Evolutionary conservation across 2,888 invertebrate genomes (phyloP).

Genomic region (Pterostichus niger): DNA sequence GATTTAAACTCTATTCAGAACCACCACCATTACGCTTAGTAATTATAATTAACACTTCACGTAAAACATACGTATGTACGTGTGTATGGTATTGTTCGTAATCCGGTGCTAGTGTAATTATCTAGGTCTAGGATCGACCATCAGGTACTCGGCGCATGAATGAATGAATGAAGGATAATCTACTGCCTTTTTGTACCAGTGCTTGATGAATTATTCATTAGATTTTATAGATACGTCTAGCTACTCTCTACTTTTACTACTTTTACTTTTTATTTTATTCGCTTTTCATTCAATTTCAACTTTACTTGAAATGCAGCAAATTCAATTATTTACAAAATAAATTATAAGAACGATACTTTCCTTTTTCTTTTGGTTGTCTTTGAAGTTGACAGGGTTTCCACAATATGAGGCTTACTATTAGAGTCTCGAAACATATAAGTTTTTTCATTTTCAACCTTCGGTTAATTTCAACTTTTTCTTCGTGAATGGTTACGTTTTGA

Average conservation of each 20-base stretch:
- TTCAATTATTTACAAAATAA: slow-evolving; percentile 44
- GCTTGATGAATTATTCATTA: slow-evolving; percentile 41
- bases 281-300: slow-evolving; percentile 23
- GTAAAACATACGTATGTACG: slow-evolving; percentile 51
- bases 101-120: slow-evolving; percentile 36
- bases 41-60: slow-evolving; percentile 58
- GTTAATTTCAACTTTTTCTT: no score
- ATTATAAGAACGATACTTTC: slow-evolving; percentile 22
- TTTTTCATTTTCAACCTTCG: no score
- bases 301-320: slow-evolving; percentile 39
- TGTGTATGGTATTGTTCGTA: neutral
- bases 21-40: slow-evolving; percentile 53
- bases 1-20: slow-evolving; percentile 56
- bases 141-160: slow-evolving; percentile 24
- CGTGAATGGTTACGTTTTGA: no score
- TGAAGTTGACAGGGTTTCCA: neutral
- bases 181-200: slow-evolving; percentile 13
- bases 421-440: no score
- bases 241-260: slow-evolving; percentile 32
- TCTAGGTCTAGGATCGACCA: slow-evolving; percentile 1
- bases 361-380: neutral
- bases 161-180: slow-evolving; percentile 36
- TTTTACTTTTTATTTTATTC: slow-evolving; percentile 40
- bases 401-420: no score
- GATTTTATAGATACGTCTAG: slow-evolving; percentile 47